Conservation (phyloP, 2,113 vertebrate species). For the Rhinichthys klamathensis region DNA sequence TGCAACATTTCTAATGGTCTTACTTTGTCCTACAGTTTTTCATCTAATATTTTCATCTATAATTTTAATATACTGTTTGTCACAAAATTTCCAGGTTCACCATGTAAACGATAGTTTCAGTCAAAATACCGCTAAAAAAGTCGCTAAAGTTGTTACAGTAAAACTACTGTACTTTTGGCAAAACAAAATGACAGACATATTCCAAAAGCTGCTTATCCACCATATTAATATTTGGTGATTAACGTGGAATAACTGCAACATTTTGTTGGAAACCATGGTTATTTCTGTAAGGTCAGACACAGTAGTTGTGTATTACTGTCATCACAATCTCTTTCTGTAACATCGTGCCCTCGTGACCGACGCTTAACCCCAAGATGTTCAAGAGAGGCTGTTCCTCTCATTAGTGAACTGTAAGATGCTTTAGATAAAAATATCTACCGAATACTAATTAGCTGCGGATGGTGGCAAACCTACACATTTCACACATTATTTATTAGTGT, state of each 20-base stretch:
- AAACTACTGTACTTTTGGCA: neutral
- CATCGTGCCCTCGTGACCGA: neutral
- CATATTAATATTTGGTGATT: neutral
- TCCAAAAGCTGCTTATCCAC: neutral
- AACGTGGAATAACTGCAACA: neutral
- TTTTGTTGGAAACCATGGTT: neutral
- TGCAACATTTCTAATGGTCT: neutral
- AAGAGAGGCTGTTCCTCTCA: neutral
- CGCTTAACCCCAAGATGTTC: neutral
- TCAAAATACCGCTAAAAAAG: neutral
- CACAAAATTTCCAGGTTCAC: neutral
- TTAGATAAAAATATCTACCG: neutral
- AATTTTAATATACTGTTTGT: no score
- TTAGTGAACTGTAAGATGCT: neutral
- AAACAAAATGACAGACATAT: neutral
- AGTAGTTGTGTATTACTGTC: neutral
- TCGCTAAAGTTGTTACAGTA: neutral
- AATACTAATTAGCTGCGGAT: conserved; percentile 6
- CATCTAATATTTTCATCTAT: neutral
- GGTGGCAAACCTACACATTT: neutral
- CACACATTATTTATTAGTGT: conserved; percentile 19
- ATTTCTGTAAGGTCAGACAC: neutral
- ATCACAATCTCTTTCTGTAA: neutral
- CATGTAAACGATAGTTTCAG: neutral
- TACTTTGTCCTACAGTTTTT: neutral